These are phyloP conservation scores for Coluber constrictor DNA, from an alignment of 2,797 vertebrate genomes.

Conservation along the genomic window DNA sequence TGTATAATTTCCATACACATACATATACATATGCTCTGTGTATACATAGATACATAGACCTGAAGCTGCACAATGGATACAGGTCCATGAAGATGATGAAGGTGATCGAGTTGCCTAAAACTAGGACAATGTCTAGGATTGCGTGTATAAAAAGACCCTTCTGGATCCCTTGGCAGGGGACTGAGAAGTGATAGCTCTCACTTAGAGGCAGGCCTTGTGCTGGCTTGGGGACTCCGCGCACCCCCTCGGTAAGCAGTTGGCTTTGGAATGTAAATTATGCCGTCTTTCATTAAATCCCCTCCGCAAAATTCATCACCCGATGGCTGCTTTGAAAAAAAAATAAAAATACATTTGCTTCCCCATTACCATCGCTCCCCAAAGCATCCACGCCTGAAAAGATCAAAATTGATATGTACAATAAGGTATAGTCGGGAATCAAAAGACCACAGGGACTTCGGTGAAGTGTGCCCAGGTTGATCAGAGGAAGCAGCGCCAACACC, in stretches of 20 bases:
- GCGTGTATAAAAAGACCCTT: no score
- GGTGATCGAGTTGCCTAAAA: no score
- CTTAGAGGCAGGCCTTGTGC: not conserved
- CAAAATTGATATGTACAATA: not conserved
- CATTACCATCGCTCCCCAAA: not conserved
- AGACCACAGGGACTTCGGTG: not conserved
- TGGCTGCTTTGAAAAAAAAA: not conserved
- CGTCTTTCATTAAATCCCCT: not conserved
- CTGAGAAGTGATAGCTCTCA: no score
- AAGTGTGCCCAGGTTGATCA: not conserved
- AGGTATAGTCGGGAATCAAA: not conserved
- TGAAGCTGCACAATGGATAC: no score
- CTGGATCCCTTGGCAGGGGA: no score
- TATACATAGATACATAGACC: no score
- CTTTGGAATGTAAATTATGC: not conserved
- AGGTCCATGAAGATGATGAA: no score
- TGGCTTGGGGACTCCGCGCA: not conserved
- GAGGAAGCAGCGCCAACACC: not conserved
- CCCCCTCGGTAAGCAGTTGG: not conserved
- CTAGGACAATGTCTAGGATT: no score
- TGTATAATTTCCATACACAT: no score
- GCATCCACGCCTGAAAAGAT: not conserved
- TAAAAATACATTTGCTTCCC: not conserved
- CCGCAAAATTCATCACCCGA: not conserved
- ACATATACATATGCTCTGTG: no score